Percentiles rank a stretch among this genome's conserved stretches.
Conservation (phyloP, 2,888 invertebrate genomes). For the Steromphala cineraria region DNA sequence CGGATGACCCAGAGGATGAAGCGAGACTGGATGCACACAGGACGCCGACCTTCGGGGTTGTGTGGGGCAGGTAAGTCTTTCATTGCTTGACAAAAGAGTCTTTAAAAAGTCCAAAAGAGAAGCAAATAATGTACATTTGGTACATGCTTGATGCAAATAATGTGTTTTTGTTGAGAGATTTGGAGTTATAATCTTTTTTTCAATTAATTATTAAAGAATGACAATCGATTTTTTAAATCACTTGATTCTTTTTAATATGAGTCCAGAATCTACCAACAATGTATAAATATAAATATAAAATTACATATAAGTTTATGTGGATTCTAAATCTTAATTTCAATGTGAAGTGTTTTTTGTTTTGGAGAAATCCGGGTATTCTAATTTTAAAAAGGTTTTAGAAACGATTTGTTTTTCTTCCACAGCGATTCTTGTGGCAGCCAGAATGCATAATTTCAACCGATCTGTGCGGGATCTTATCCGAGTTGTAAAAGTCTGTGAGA, state of each 20-base stretch:
- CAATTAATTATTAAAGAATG: too few relatives aligned
- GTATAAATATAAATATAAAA: too few relatives aligned
- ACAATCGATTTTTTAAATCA: too few relatives aligned
- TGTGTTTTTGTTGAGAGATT: neutral
- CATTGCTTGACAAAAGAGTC: neutral
- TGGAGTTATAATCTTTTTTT: too few relatives aligned
- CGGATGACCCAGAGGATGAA: conserved; percentile 98
- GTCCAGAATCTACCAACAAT: too few relatives aligned
- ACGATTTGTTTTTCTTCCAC: conserved; percentile 30
- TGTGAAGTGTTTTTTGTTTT: too few relatives aligned
- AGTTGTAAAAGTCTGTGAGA: conserved; percentile 96
- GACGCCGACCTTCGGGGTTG: conserved; percentile 95
- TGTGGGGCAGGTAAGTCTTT: conserved; percentile 91
- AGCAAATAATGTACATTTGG: neutral
- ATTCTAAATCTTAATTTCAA: too few relatives aligned
- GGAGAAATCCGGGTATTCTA: too few relatives aligned
- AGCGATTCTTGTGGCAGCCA: conserved; percentile 94
- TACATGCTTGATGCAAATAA: neutral
- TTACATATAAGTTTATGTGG: too few relatives aligned
- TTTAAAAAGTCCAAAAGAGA: neutral
- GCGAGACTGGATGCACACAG: conserved; percentile 96
- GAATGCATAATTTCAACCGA: conserved; percentile 93
- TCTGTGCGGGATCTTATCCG: conserved; percentile 91
- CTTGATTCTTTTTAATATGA: too few relatives aligned
- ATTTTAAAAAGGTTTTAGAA: too few relatives aligned